Base-by-base conservation (phyloP, 1,140 invertebrate species). In the Drosophila setifemur region DNA sequence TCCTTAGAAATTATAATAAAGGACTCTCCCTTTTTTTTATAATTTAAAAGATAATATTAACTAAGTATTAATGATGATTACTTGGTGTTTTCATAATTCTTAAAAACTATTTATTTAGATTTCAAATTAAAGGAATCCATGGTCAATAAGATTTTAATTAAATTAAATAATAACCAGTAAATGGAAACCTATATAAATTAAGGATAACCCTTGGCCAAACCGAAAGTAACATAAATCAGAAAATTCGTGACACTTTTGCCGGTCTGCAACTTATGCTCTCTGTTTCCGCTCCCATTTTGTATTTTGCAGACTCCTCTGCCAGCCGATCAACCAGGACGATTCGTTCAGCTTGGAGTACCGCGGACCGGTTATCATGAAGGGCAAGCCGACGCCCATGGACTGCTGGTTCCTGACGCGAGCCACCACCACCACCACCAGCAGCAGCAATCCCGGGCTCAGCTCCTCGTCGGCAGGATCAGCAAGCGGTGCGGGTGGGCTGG, bases 301-400 rank as follows among this genome's bases (percentile, higher is more conserved):
- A 48, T 81, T 86, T 94, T 94, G 9, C 92, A 98, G 97, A 68
- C 95, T 95, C 72, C 92, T 98, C 1, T 95, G 94, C 86, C 91
- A 94, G 73, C 93, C 95, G 12, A 95, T 97, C 73, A 98, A 98
- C 91, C 93, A 93, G 73, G 96, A 98, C 89, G 94, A 95, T 2
- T 93, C 95, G 63, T 98, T 98, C 90, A 91, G 96, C 52, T 94
- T 99, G 74, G 95, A 96, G 16, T 96, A 96, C 85, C 93, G 97
- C 58, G 98, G 97, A 4, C 95, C 95, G 28, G 94, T 98, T 1
- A 97, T 98, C 93, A 99, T 98, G 97, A 98, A 98, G 91, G 98
- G 97, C 23, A 97, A 97, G 91, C 95, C 95, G 1, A 96, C 97
- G 66, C 97, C 97, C 2, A 99, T 99, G 97, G 94, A 97, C 78